Base-by-base conservation (phyloP, 2,113 vertebrate genomes). In the Oncorhynchus gorbuscha region DNA sequence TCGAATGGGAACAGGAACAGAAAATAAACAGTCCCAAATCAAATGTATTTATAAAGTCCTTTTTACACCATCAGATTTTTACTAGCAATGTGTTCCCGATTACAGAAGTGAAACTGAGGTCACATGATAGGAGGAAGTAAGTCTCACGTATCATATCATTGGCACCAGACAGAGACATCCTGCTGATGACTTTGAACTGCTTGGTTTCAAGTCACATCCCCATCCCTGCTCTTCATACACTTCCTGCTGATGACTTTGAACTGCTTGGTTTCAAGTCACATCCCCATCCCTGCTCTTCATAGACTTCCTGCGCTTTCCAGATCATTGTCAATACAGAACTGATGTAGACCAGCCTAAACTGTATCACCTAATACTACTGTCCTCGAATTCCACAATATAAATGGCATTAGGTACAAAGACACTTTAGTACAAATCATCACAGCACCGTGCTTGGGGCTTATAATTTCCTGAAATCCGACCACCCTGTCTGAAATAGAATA, bases 401-500 rank as follows among this genome's bases (percentile, higher is more conserved):
- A 71, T 68, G 22, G 32, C 5, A 24, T 71, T 14, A 51, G 18
- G 62, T 49, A 32, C 58, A 71, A 26, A 58, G 7, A 11, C 30
- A 2, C 7, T 51, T 24, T 39, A 35, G 26, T 22, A 28, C 22
- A 58, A 28, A 28, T 28, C 22, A 62, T 5, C 20, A 59, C 39
- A 45, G 39, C 0, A 45, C 39, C 48, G 20, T 71, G 26, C 22
- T 71, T 14, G 24, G 1, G 20, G 24, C 14, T 51, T 13, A 55
- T 14, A 4, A 51, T 51, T 55, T 51, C 4, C 12, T 71, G 22
- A 55, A 28, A 71, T 55, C 22, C 11, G 13, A 28, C 26, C 30
- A 32, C 28, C 66, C 30, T 35, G 26, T 16, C 70, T 51, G 26
- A 79, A 75, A 66, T 20, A 35, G 28, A 67, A 49, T 6, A 71